Conservation (phyloP, 2,888 invertebrate genomes). For the Cremastinae sp. region DNA sequence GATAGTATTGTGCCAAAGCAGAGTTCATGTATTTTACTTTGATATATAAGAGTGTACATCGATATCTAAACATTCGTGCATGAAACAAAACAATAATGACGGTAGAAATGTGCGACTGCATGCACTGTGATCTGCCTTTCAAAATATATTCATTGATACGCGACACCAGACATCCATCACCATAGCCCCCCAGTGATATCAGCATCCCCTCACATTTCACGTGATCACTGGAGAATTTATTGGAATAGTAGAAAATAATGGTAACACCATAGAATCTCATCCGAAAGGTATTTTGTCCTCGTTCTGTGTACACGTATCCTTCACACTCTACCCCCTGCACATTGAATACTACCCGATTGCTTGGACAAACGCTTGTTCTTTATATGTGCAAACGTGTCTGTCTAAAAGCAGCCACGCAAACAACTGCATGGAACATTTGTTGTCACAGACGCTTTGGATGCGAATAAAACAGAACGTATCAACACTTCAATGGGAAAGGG, state of each 20-base stretch:
- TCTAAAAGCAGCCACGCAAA: not conserved
- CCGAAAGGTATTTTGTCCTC: not conserved
- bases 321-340: not conserved
- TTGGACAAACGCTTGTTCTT: slow-evolving; percentile 36
- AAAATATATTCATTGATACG: no score
- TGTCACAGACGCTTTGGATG: slow-evolving; percentile 19
- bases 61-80: no score
- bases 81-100: no score
- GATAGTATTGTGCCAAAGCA: no score
- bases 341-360: slow-evolving; percentile 25
- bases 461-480: slow-evolving; percentile 38
- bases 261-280: slow-evolving; percentile 24
- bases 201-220: not conserved
- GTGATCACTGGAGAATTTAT: slow-evolving; percentile 24
- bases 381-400: slow-evolving; percentile 28
- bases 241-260: slow-evolving; percentile 36
- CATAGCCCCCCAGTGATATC: no score
- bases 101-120: no score
- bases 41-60: no score
- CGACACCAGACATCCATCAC: no score
- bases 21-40: no score
- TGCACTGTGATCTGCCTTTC: no score
- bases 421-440: slow-evolving; percentile 12
- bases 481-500: slow-evolving; percentile 11
- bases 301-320: slow-evolving; percentile 3